Base-by-base conservation (phyloP, 2,888 invertebrate species). In the Neelides folsomi region DNA sequence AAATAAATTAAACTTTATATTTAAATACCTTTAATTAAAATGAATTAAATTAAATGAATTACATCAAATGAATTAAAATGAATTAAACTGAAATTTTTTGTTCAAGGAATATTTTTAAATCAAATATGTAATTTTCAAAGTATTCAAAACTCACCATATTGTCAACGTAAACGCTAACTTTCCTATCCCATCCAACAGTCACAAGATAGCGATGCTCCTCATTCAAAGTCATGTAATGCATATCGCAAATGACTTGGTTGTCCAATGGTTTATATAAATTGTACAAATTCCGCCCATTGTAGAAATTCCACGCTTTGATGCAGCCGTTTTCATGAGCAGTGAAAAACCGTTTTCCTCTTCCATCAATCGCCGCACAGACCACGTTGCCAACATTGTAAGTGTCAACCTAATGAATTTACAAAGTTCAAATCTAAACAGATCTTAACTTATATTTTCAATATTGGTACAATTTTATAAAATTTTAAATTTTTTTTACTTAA, bases 221-320 rank as follows among this genome's bases (percentile, higher is more conserved):
- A 35, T 55, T 55, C 35, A 55, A 37, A 1, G 55, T 55, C 27
- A 55, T 48, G 53, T 55, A 55, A 15, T 55, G 53, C 55, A 55
- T 55, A 18, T 55, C 55, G 45, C 55, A 55, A 34, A 55, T 53
- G 18, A 47, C 43, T 10, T 46, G 34, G 37, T 56, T 56, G 10
- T 53, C 48, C 37, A 42, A 2, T 1, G 56, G 51, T 19, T 56
- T 56, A 51, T 56, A 56, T 20, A 56, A 35, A 45, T 56, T 56
- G 44, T 56, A 56, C 45, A 56, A 42, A 41, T 56, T 56, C 34
- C 53, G 50, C 34, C 55, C 56, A 20, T 56, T 56, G 53, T 56
- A 53, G 18, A 56, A 56, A 46, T 56, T 56, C 56, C 56, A 56
- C 10, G 53, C 53, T 41, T 56, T 56, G 19, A 56, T 53, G 18